Base-by-base conservation (phyloP, 2,888 invertebrate species). In the Morpho helenor region DNA sequence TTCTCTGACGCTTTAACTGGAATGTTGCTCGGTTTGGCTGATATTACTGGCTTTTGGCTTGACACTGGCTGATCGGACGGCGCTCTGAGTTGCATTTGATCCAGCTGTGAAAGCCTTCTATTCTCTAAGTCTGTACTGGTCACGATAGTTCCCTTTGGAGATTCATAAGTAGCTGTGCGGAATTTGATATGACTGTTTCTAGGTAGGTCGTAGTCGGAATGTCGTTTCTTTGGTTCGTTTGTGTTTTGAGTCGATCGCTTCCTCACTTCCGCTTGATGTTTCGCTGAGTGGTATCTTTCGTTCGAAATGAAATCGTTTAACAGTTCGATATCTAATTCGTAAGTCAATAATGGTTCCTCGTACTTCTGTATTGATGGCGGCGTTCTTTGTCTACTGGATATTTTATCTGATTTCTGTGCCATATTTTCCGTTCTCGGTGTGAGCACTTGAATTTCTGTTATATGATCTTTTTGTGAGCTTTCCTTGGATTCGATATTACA, bases 381-480 rank as follows among this genome's bases (percentile, higher is more conserved):
- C 39, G 76, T 76, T 74, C 89, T 76, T 64, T 90, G 89, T 65
- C 84, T 87, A 65, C 85, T 84, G 43, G 80, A 71, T 56, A 86
- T 72, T 75, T 87, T 87, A 61, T 85, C 73, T 23, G 77, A 63
- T 70, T 79, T 77, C 63, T 77, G 78, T 8, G 66, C 65, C 16
- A 69, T 67, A 67, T 83, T 84, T 66, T 82, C 92, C 56, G 76
- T 87, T 49, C 84, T 82, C 6, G 92, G 91, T 10, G 93, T 92
- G 2, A 92, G 82, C 0, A 95, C 95, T 80, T 95, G 94, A 59
- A 95, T 95, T 82, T 95, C 95, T 46, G 95, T 95, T 42, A 95
- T 91, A 72, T 94, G 95, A 39, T 94, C 93, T 70, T 91, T 80
- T 44, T 74, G 74, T 41, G 68, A 61, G 59, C 77, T 73, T 10